These are phyloP conservation scores for Cephonodes hylas DNA, from an alignment of 2,888 invertebrate genomes.

Conservation along the genomic window DNA sequence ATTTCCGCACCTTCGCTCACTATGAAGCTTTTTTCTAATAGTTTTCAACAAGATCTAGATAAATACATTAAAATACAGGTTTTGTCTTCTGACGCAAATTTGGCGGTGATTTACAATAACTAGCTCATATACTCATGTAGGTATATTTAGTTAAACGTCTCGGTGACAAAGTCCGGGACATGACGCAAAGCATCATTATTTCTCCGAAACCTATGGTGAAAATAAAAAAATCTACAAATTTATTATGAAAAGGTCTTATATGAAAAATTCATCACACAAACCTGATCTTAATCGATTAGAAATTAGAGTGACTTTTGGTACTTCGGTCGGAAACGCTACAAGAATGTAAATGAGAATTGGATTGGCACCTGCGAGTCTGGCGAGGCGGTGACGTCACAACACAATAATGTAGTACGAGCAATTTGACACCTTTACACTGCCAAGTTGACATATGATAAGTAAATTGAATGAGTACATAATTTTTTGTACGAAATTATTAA, in stretches of 20 bases:
- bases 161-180: not conserved
- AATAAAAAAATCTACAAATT: not conserved
- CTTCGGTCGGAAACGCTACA: conserved; percentile 31
- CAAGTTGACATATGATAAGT: not conserved
- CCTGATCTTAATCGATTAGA: conserved; percentile 20
- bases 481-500: not conserved
- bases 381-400: conserved; percentile 58
- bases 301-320: conserved; percentile 32
- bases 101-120: not conserved
- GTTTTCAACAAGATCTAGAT: not conserved
- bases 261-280: conserved; percentile 20
- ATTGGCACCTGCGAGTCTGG: conserved; percentile 75
- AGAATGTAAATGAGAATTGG: conserved; percentile 62
- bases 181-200: not conserved
- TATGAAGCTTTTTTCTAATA: not conserved
- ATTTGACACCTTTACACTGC: conserved; percentile 12
- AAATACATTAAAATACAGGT: not conserved
- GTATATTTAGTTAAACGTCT: not conserved
- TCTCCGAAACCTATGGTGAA: not conserved
- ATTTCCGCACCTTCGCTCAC: not conserved
- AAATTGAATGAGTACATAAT: not conserved
- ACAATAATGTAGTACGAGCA: conserved; percentile 40
- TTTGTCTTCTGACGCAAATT: not conserved
- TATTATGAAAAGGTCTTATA: not conserved
- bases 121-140: not conserved